Conservation (phyloP, 2,797 vertebrate genomes). For the Micropoecilia bifurca region DNA sequence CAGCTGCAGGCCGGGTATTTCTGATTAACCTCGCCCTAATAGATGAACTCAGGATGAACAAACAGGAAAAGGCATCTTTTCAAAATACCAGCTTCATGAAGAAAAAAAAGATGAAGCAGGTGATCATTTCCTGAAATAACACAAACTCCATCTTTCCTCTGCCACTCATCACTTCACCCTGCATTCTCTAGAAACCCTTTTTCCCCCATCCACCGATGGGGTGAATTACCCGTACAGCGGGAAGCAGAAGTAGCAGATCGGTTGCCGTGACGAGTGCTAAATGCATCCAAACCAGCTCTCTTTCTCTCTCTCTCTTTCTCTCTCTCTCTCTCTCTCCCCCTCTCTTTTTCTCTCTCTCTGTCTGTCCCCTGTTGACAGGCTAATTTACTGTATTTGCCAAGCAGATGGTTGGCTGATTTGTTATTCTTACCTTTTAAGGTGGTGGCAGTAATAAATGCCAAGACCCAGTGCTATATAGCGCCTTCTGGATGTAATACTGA, state of each 20-base stretch:
- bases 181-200: constrained; percentile 17
- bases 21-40: not conserved
- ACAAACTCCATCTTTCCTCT: constrained; percentile 29
- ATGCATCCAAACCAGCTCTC: constrained; percentile 31
- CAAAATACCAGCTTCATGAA: constrained; percentile 20
- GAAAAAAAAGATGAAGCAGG: constrained; percentile 10
- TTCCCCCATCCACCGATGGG: constrained; percentile 25
- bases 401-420: constrained; percentile 69
- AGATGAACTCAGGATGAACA: constrained; percentile 3
- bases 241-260: constrained; percentile 42
- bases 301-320: constrained; percentile 13
- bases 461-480: constrained; percentile 40
- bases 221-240: constrained; percentile 42
- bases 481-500: constrained; percentile 56
- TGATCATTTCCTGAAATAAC: constrained; percentile 39
- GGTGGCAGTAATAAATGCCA: constrained; percentile 54
- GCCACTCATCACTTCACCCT: constrained; percentile 36
- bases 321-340: constrained; percentile 11
- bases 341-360: not conserved
- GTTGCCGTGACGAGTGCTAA: constrained; percentile 56
- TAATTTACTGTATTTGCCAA: constrained; percentile 30
- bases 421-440: constrained; percentile 52
- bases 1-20: constrained; percentile 15
- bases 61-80: not conserved
- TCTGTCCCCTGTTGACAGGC: constrained; percentile 36